Base-by-base conservation (phyloP, 2,888 invertebrate species). In the Oscheius sp. region DNA sequence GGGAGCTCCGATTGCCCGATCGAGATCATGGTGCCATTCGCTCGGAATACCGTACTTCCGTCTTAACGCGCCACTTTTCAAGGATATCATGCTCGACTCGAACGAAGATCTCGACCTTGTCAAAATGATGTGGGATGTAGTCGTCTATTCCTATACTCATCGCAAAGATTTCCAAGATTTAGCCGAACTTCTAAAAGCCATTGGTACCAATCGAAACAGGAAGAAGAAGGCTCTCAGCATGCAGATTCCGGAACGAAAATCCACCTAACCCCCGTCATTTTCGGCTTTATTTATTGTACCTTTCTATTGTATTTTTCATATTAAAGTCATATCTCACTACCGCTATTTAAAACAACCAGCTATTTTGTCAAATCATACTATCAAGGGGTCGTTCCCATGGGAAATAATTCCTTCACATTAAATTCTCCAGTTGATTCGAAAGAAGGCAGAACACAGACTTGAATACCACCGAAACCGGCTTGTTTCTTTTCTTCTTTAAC, bases 1-100 rank as follows among this genome's bases (percentile, higher is more conserved):
- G 88, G 96, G 96, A 0, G 91, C 95, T 63, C 93, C 96, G 12
- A 94, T 96, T 20, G 95, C 95, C 85, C 90, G 97, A 27, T 93
- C 95, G 5, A 90, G 94, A 64, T 93, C 94, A 0, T 96, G 96
- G 96, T 96, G 95, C 88, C 91, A 92, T 50, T 91, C 91, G 84
- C 88, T 92, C 53, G 93, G 93, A 55, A 91, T 93, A 29, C 95
- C 95, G 0, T 96, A 93, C 89, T 89, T 88, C 83, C 87, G 91
- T 27, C 92, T 94, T 84, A 92, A 91, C 84, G 96, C 97, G 0
- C 93, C 92, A 82, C 90, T 97, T 85, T 92, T 93, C 0, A 91
- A 74, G 71, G 84, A 84, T 61, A 73, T 84, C 12, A 74, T 81
- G 37, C 69, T 84, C 74, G 84, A 84, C 66, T 72, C 79, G 3